Evolutionary conservation across 2,113 vertebrate species (phyloP).

Genomic region (Tonatia bakeri): DNA sequence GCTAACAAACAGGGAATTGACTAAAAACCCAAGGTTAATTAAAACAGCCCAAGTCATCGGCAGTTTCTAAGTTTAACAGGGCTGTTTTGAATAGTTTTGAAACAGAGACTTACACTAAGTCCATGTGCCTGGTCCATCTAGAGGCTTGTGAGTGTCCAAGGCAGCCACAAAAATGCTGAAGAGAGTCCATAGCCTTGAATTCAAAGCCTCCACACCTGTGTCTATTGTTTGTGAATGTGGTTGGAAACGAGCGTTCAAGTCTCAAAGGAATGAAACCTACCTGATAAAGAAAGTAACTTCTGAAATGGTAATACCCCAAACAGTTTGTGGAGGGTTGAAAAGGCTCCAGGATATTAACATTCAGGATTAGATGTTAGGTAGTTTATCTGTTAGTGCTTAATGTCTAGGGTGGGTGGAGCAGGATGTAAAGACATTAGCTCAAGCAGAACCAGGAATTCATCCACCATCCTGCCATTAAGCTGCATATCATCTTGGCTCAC

Average conservation of each 20-base stretch:
- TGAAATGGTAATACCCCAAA: background rate
- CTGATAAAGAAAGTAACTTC: constrained; percentile 24
- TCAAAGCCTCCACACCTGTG: background rate
- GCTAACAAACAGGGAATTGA: background rate
- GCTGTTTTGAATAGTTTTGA: constrained; percentile 36
- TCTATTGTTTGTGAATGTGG: background rate
- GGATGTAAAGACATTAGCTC: background rate
- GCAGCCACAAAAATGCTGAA: constrained; percentile 50
- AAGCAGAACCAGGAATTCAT: constrained; percentile 5
- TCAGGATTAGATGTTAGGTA: background rate
- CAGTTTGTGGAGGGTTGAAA: background rate
- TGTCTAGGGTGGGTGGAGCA: background rate
- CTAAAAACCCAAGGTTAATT: constrained; percentile 51
- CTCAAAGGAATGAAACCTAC: background rate
- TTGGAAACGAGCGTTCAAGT: background rate
- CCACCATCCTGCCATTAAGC: background rate
- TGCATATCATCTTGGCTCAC: background rate
- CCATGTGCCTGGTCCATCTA: background rate
- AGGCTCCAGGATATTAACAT: background rate
- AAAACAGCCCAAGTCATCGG: constrained; percentile 32
- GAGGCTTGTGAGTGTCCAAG: background rate
- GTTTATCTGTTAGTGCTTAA: background rate
- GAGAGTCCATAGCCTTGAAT: constrained; percentile 15
- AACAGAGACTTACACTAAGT: background rate
- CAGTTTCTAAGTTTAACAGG: constrained; percentile 44